A percentile compares a stretch with the other conserved stretches of the same genome.
These are phyloP conservation scores for Pseudochirops cupreus DNA, from an alignment of 2,797 vertebrate genomes.

Conservation along the genomic window DNA sequence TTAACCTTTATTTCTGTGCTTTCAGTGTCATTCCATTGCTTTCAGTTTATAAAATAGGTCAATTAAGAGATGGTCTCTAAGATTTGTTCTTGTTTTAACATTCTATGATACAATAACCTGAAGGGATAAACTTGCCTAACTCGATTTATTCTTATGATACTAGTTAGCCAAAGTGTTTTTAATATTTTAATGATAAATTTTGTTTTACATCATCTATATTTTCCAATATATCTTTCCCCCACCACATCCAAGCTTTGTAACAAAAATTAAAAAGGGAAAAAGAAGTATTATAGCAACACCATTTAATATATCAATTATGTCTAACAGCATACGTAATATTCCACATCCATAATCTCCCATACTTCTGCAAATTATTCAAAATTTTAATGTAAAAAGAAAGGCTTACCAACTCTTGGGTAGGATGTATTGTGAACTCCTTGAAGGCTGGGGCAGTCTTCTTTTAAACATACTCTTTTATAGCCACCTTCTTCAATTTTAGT, in stretches of 20 bases:
- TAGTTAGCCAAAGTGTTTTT: not conserved
- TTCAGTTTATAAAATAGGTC: not conserved
- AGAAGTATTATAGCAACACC: not conserved
- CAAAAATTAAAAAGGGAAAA: not conserved
- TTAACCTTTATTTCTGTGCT: not conserved
- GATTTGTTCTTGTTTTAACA: not conserved
- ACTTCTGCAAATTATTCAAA: not conserved
- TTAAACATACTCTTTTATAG: constrained; percentile 93
- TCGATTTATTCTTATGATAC: not conserved
- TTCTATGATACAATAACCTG: not conserved
- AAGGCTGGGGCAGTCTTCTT: constrained; percentile 89
- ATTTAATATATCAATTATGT: not conserved
- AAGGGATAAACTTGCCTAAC: not conserved
- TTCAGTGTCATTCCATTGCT: not conserved
- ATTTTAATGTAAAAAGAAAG: constrained; percentile 34
- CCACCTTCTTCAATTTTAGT: constrained; percentile 92
- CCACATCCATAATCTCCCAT: not conserved
- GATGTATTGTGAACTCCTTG: constrained; percentile 95
- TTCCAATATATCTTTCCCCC: not conserved
- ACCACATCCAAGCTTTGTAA: not conserved
- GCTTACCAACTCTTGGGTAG: constrained; percentile 95
- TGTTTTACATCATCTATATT: not conserved
- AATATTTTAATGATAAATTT: not conserved
- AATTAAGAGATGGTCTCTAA: not conserved
- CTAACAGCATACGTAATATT: not conserved